Base-by-base conservation (phyloP, 2,797 vertebrate species). In the Cirrhinus mrigala region DNA sequence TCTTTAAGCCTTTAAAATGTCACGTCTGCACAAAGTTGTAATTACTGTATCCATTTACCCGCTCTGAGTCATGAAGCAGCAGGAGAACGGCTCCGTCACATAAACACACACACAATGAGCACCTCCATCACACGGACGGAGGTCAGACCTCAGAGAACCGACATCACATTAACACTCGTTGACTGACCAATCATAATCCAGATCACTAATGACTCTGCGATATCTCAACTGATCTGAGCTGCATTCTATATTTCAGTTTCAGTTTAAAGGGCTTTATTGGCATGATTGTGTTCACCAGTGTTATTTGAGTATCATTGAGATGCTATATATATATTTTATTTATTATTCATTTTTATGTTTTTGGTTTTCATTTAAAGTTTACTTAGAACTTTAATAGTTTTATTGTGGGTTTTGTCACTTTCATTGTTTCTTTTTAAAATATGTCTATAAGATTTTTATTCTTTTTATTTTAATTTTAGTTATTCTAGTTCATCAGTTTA, bases 31-130 rank as follows among this genome's bases (percentile, higher is more conserved):
- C 84, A 91, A 91, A 89, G 89, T 91, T 74, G 88, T 92, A 93
- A 94, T 93, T 92, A 89, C 91, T 82, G 90, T 79, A 77, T 91
- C 91, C 91, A 80, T 92, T 93, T 89, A 90, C 90, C 87, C 20
- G 60, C 88, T 74, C 77, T 62, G 91, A 85, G 80, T 87, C 87
- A 92, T 86, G 83, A 62, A 62, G 40, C 89, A 85, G 90, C 89
- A 56, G 73, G 84, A 73, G 79, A 86, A 87, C 74, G 69, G 73
- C 82, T 86, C 62, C 3, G 5, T 82, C n/a, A 27, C n/a, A 75
- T 46, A 50, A 50, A 79, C 46, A 46, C 58, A 37, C 40, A 79
- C 73, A 76, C 52, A 70, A 54, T 2, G 18, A 60, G 5, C n/a
- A 62, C 58, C n/a, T 24, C 4, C 58, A 24, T 24, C n/a, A 68